Conservation (phyloP, 2,797 vertebrate species). For the Poecilia wingei region DNA sequence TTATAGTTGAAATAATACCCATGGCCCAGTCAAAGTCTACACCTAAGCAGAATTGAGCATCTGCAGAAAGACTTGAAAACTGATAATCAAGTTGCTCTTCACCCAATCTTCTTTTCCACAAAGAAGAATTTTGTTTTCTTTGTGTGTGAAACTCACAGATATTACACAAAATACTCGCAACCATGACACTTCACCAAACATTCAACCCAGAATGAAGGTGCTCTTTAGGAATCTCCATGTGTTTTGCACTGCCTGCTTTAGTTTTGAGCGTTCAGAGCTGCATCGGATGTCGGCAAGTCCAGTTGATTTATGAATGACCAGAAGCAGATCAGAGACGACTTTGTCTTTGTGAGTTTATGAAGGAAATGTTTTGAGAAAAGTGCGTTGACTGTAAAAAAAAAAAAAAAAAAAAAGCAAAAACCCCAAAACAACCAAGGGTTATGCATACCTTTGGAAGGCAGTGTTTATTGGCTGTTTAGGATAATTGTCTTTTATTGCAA, state of each 20-base stretch:
- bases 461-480: conserved; percentile 27
- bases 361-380: neutral
- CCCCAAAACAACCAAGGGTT: neutral
- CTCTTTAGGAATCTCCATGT: neutral
- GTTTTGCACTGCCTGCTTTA: neutral
- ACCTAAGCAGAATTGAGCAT: neutral
- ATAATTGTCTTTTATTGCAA: conserved; percentile 54
- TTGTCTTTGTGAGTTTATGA: neutral
- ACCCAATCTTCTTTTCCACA: neutral
- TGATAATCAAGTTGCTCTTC: neutral
- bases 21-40: neutral
- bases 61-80: neutral
- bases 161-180: neutral
- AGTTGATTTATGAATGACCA: neutral
- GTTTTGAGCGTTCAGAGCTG: neutral
- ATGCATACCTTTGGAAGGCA: neutral
- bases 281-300: neutral
- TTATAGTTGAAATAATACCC: neutral
- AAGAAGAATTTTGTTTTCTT: neutral
- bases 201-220: neutral
- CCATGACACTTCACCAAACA: neutral
- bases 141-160: neutral
- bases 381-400: neutral
- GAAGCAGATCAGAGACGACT: neutral
- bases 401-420: neutral